A percentile compares a stretch with the other conserved stretches of the same genome.
Conservation (phyloP, 1,140 invertebrate species). For the Drosophila azteca region DNA sequence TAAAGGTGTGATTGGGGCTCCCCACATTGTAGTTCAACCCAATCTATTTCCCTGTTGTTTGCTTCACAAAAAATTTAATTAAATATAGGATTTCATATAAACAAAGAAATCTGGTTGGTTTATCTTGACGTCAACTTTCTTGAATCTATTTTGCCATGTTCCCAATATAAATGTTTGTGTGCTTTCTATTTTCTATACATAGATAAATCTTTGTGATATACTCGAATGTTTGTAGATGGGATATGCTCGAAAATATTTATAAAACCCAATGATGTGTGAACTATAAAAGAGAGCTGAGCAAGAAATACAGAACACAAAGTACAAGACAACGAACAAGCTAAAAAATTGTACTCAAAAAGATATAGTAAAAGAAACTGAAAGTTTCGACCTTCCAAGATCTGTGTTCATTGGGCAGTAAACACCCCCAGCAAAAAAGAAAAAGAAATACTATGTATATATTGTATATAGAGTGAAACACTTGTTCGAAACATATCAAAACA, state of each 20-base stretch:
- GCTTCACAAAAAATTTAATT: constrained; percentile 26
- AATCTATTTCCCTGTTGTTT: constrained; percentile 1
- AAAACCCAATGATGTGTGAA: constrained; percentile 59
- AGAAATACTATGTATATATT: constrained; percentile 11
- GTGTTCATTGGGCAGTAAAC: no score
- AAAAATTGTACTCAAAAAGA: no score
- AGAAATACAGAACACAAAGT: constrained; percentile 27
- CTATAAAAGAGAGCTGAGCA: constrained; percentile 21
- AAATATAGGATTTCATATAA: constrained; percentile 49
- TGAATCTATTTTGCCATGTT: constrained; percentile 5
- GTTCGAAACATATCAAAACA: constrained; percentile 70
- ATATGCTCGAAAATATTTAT: constrained; percentile 48
- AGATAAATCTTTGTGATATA: constrained; percentile 56
- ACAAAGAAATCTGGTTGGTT: constrained; percentile 35
- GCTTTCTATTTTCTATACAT: constrained; percentile 10
- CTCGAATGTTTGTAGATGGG: background rate
- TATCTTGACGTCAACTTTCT: constrained; percentile 58
- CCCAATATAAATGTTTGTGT: constrained; percentile 31
- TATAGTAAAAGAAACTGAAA: constrained; percentile 33
- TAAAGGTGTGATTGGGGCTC: no score
- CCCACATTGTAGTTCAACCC: no score
- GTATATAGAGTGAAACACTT: constrained; percentile 50
- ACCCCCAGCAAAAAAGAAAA: constrained; percentile 33
- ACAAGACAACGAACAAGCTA: no score
- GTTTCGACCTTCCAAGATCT: constrained; percentile 40